Conservation (phyloP, 2,888 invertebrate species). For the Pheosia tremula region DNA sequence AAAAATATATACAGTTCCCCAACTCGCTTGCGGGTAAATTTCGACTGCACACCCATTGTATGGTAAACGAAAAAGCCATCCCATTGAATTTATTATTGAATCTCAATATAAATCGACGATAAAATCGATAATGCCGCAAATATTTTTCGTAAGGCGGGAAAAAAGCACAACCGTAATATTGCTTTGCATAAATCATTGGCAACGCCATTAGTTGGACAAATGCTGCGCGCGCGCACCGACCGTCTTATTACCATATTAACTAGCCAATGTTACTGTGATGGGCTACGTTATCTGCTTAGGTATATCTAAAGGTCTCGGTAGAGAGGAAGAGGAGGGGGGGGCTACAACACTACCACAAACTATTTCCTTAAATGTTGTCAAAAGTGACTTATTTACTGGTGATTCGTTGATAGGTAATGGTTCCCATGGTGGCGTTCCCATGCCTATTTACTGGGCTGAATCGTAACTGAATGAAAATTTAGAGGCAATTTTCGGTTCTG, state of each 20-base stretch:
- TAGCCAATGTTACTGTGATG: constrained; percentile 34
- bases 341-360: too few species aligned
- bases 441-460: too few species aligned
- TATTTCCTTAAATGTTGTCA: too few species aligned
- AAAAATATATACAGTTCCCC: constrained; percentile 12
- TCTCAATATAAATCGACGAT: constrained; percentile 31
- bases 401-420: too few species aligned
- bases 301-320: too few species aligned
- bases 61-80: constrained; percentile 25
- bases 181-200: constrained; percentile 50
- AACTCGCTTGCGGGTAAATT: constrained; percentile 21
- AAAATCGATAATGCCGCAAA: constrained; percentile 32
- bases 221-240: constrained; percentile 41
- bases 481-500: too few species aligned
- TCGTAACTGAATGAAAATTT: too few species aligned
- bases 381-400: too few species aligned
- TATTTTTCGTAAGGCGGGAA: constrained; percentile 29
- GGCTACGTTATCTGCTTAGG: background rate
- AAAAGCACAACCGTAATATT: constrained; percentile 43
- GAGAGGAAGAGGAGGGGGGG: too few species aligned
- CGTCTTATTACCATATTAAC: constrained; percentile 47
- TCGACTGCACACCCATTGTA: constrained; percentile 35
- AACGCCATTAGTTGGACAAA: constrained; percentile 53
- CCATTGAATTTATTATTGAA: constrained; percentile 28
- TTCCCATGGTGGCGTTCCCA: too few species aligned